These are phyloP conservation scores for Sebastes schlegelii DNA, from an alignment of 2,113 vertebrate genomes.

Conservation along the genomic window DNA sequence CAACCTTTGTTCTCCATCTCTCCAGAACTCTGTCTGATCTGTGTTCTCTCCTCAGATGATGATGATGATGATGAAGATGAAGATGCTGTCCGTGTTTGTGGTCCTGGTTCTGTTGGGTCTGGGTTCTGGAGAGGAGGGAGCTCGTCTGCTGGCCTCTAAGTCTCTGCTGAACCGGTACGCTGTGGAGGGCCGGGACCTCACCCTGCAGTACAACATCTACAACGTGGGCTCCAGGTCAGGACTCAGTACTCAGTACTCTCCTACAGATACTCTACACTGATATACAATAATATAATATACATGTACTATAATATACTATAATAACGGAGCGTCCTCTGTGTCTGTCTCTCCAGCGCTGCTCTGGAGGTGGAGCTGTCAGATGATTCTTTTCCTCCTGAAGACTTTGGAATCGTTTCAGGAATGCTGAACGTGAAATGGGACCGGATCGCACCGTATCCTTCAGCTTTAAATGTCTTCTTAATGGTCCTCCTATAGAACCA, in stretches of 20 bases:
- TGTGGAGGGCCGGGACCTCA: slow-evolving; percentile 95
- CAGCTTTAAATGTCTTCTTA: background rate
- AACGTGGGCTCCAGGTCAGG: slow-evolving; percentile 95
- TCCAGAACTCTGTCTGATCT: too few relatives aligned
- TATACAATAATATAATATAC: too few relatives aligned
- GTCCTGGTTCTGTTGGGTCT: slow-evolving; percentile 79
- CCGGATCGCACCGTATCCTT: slow-evolving; percentile 97
- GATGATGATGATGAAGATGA: slow-evolving; percentile 18
- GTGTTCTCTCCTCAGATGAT: too few relatives aligned
- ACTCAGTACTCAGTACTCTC: background rate
- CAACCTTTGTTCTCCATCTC: too few relatives aligned
- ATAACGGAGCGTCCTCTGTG: background rate
- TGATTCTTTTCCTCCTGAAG: slow-evolving; percentile 96
- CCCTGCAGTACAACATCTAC: slow-evolving; percentile 97
- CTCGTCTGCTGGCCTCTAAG: slow-evolving; percentile 94
- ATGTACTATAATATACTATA: too few relatives aligned
- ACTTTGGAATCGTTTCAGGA: slow-evolving; percentile 96
- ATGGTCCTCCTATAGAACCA: too few relatives aligned
- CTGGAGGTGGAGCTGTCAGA: slow-evolving; percentile 95
- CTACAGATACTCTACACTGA: too few relatives aligned
- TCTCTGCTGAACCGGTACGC: slow-evolving; percentile 94
- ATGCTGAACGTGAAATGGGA: slow-evolving; percentile 99
- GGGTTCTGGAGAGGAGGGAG: slow-evolving; percentile 89
- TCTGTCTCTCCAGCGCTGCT: slow-evolving; percentile 85
- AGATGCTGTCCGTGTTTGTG: slow-evolving; percentile 63